These are phyloP conservation scores for Mesocricetus auratus DNA, from an alignment of 2,113 vertebrate species.

Conservation along the genomic window DNA sequence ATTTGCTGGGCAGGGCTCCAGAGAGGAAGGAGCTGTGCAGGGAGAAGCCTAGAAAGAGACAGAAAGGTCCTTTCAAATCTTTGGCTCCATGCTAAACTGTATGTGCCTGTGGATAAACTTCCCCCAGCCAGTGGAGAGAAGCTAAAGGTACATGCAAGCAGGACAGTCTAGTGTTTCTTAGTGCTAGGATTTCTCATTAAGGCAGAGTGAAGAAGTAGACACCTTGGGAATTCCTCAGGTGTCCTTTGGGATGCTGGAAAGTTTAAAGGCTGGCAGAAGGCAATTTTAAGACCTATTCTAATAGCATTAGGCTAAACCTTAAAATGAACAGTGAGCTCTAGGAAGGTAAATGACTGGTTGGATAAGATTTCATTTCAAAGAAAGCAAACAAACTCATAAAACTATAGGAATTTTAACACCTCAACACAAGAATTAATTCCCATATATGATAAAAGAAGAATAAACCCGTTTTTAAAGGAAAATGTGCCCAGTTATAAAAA, in stretches of 20 bases:
- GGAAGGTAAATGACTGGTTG: neutral
- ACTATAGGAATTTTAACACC: neutral
- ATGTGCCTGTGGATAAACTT: neutral
- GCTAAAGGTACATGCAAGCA: neutral
- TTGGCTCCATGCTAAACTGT: neutral
- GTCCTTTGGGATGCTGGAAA: neutral
- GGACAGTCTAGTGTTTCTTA: neutral
- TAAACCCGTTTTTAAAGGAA: neutral
- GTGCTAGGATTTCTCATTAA: neutral
- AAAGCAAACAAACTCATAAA: conserved; percentile 10
- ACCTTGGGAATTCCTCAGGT: neutral
- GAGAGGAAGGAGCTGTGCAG: conserved; percentile 27
- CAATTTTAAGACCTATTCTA: neutral
- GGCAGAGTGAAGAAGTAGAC: neutral
- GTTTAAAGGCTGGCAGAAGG: neutral
- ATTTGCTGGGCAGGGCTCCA: conserved; percentile 61
- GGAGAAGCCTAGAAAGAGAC: conserved; percentile 35
- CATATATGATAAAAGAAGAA: neutral
- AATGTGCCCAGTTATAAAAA: neutral
- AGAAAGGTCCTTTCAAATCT: conserved; percentile 44
- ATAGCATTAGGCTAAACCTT: neutral
- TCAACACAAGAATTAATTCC: neutral
- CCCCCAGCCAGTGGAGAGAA: neutral
- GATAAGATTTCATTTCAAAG: conserved; percentile 1
- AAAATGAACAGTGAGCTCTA: neutral